phyloP scores from a whole-genome alignment of 2,888 invertebrate genomes.

The Mesoligia furuncula region DNA sequence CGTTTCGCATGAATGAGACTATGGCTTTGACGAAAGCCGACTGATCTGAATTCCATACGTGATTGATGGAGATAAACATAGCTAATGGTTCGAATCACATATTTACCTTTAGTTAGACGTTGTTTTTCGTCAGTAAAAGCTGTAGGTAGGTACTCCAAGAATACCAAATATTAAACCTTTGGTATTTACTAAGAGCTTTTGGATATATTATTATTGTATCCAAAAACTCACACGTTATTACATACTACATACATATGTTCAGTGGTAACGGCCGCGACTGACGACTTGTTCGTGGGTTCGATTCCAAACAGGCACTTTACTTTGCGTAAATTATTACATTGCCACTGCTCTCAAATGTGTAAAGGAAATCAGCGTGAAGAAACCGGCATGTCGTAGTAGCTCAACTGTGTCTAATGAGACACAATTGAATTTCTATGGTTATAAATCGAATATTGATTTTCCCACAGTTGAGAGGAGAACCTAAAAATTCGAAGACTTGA shows the following conservation, averaged over 20 bases:
- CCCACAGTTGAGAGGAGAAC: too few species aligned
- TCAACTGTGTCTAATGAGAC: too few species aligned
- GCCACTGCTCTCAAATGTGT: neutral
- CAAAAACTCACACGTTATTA: neutral
- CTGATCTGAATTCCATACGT: constrained; percentile 45
- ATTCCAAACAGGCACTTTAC: neutral
- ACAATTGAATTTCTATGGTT: too few species aligned
- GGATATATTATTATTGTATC: neutral
- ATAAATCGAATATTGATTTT: too few species aligned
- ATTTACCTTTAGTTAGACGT: constrained; percentile 30
- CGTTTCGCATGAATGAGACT: constrained; percentile 31
- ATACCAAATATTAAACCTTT: neutral
- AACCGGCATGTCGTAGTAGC: neutral
- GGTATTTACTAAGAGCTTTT: neutral
- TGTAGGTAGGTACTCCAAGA: neutral
- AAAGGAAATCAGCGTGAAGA: neutral
- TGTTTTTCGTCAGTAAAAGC: neutral
- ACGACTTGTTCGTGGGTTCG: neutral
- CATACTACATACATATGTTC: neutral
- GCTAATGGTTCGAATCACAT: constrained; percentile 42
- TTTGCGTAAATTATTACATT: neutral
- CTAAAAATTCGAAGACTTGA: neutral
- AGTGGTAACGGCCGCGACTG: too few species aligned
- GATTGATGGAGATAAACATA: constrained; percentile 39
- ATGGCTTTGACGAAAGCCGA: constrained; percentile 49